Conservation (phyloP, 2,113 vertebrate genomes). For the Anhinga anhinga region DNA sequence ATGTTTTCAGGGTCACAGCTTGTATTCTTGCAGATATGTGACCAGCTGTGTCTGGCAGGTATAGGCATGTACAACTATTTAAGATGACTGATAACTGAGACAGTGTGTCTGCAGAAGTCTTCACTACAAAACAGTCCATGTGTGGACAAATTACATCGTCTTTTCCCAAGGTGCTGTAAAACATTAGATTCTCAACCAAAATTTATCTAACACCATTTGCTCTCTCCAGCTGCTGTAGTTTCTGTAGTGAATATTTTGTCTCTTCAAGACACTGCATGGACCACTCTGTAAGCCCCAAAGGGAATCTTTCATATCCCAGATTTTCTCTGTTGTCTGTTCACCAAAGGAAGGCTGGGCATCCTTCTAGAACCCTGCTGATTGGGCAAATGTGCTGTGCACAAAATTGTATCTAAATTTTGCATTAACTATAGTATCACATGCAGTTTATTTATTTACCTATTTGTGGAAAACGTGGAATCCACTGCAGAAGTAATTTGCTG, state of each 20-base stretch:
- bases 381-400: neutral
- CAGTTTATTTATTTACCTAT: neutral
- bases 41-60: neutral
- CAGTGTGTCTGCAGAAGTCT: neutral
- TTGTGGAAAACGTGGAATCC: neutral
- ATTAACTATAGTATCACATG: neutral
- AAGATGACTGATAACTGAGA: neutral
- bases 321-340: neutral
- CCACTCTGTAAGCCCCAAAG: neutral
- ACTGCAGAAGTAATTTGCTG: neutral
- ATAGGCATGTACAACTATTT: neutral
- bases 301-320: neutral
- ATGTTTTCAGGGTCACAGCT: neutral
- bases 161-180: neutral
- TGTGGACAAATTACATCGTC: neutral
- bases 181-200: neutral
- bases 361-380: neutral
- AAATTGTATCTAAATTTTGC: neutral
- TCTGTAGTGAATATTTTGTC: neutral
- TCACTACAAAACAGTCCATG: neutral
- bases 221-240: neutral
- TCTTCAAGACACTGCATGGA: neutral
- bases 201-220: neutral
- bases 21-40: neutral
- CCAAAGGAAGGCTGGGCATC: neutral